Conservation (phyloP, 2,113 vertebrate species). For the Festucalex cinctus region DNA sequence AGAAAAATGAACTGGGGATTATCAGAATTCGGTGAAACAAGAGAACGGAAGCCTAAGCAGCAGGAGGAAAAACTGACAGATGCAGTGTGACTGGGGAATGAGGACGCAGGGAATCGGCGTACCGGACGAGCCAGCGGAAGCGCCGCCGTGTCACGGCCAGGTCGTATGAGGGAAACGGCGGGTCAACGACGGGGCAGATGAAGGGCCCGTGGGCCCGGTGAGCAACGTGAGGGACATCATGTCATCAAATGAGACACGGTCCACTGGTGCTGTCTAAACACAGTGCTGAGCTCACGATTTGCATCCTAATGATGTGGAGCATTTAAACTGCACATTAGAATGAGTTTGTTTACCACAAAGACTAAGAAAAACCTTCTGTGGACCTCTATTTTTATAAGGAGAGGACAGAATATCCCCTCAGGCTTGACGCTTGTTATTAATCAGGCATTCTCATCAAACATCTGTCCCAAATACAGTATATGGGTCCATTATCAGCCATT, state of each 20-base stretch:
- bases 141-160: slow-evolving; percentile 45
- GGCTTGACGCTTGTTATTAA: slow-evolving; percentile 1
- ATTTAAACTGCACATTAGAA: background rate
- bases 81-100: slow-evolving; percentile 40
- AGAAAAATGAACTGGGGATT: slow-evolving; percentile 51
- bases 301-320: slow-evolving; percentile 23
- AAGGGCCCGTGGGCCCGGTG: slow-evolving; percentile 39
- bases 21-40: slow-evolving; percentile 58
- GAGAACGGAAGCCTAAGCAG: slow-evolving; percentile 51
- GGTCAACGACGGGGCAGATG: slow-evolving; percentile 49
- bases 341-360: background rate
- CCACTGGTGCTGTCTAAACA: slow-evolving; percentile 51
- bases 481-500: slow-evolving; percentile 7
- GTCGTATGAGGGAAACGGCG: slow-evolving; percentile 43
- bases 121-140: slow-evolving; percentile 36
- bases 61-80: slow-evolving; percentile 45
- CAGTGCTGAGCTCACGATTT: slow-evolving; percentile 29
- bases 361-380: background rate
- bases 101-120: slow-evolving; percentile 43
- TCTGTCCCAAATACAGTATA: slow-evolving; percentile 13
- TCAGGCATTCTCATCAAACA: slow-evolving; percentile 9
- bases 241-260: slow-evolving; percentile 64
- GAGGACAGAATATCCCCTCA: background rate
- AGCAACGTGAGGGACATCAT: slow-evolving; percentile 59
- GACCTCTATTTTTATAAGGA: slow-evolving; percentile 4